Evolutionary conservation across 2,113 vertebrate species (phyloP).

Genomic region (Callocephalon fimbriatum): DNA sequence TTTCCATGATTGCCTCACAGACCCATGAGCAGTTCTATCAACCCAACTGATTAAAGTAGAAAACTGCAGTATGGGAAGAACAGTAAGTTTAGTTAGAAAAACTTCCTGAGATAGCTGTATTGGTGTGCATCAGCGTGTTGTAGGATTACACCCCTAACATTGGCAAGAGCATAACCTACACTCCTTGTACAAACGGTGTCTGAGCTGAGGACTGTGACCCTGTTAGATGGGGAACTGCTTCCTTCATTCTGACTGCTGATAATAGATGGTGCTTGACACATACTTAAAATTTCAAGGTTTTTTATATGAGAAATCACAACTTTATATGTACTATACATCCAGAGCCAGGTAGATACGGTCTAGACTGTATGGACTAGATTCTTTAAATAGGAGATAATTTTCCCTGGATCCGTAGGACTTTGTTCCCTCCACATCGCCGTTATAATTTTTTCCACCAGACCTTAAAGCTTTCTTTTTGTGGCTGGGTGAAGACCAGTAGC

Average conservation of each 20-base stretch:
- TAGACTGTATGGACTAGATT: neutral
- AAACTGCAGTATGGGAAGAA: neutral
- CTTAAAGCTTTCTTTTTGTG: neutral
- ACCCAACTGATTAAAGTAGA: neutral
- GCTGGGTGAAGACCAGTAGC: neutral
- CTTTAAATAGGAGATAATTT: neutral
- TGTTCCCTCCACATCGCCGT: rapidly evolving
- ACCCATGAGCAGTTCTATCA: neutral
- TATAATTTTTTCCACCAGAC: neutral
- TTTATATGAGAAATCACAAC: neutral
- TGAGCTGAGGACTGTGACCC: neutral
- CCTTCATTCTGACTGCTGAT: neutral
- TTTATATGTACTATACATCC: neutral
- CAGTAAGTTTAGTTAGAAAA: neutral
- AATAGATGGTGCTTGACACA: neutral
- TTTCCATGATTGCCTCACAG: neutral
- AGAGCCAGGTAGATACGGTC: neutral
- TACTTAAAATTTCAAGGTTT: neutral
- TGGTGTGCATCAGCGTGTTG: neutral
- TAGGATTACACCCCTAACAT: neutral
- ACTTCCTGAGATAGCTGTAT: neutral
- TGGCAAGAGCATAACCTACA: neutral
- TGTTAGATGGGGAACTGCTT: neutral
- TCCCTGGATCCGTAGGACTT: neutral
- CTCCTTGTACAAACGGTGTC: neutral